Conservation (phyloP, 2,113 vertebrate genomes). For the Brevimyrus niger region DNA sequence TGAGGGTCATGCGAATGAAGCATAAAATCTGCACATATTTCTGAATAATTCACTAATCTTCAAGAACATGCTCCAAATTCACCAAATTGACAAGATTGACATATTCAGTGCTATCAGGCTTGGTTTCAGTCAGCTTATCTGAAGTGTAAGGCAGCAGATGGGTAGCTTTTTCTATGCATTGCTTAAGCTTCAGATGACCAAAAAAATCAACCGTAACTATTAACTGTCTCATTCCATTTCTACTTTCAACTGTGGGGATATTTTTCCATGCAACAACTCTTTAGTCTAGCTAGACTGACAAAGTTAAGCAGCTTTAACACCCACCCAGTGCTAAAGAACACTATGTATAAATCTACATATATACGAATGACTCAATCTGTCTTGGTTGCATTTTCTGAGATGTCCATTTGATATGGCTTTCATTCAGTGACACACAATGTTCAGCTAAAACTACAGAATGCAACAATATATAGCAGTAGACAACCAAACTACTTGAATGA, state of each 20-base stretch:
- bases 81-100: neutral
- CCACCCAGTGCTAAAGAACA: neutral
- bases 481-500: neutral
- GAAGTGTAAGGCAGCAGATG: neutral
- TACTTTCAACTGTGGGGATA: neutral
- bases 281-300: neutral
- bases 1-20: constrained; percentile 50
- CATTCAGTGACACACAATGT: neutral
- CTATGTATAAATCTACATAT: neutral
- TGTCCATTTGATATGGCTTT: neutral
- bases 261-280: neutral
- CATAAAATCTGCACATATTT: constrained; percentile 34
- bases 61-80: neutral
- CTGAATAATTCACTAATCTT: constrained; percentile 40
- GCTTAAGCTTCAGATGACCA: neutral
- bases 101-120: neutral
- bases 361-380: neutral
- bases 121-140: neutral
- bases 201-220: neutral
- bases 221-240: neutral
- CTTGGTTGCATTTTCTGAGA: neutral
- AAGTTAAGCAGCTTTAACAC: neutral
- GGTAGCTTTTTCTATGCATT: neutral
- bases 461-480: neutral
- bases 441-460: neutral